Base-by-base conservation (phyloP, 2,888 invertebrate species). In the Drosophila aldrichi region DNA sequence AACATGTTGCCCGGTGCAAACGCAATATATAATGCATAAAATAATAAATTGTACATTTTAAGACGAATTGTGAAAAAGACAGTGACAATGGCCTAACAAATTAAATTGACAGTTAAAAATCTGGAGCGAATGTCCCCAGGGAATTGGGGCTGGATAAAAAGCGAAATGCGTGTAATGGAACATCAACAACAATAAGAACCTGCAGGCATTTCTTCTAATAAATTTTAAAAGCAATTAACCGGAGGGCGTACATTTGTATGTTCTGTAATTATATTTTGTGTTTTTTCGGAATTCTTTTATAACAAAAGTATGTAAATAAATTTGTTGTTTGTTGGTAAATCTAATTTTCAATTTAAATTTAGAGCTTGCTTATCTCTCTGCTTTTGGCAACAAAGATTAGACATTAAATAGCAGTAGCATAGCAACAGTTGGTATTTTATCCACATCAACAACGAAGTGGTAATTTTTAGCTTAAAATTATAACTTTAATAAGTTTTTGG, bases 131-230 rank as follows among this genome's bases (percentile, higher is more conserved):
- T 32, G 18, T 58, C 65, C 59, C 5, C 22, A 25, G 54, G 65
- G 60, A 70, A 64, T 64, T 32, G 34, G 41, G 43, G 46, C 40
- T 8, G 56, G 36, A 43, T 25, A 34, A 29, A 59, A 65, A 55
- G 44, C 61, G 32, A 59, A 66, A 51, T 41, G 52, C 44, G 48
- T 18, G 51, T 66, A 79, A 81, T 71, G 79, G 46, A 80, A 72
- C 70, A 70, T 62, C 56, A 85, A 79, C 80, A 84, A 77, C 56
- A 63, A 64, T 32, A 20, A 46, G 10, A 40, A 29, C 74, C 70
- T 70, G 14, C 25, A 54, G 65, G 38, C 44, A 43, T 44, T 66
- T 34, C 44, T 16, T 16, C 18, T 5, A 40, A 60, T 63, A 34
- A 36, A 41, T 54, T 41, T 46, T 12, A 22, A 10, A 54, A 49